These are phyloP conservation scores for Gastracanthus pulcherrimus DNA, from an alignment of 2,888 invertebrate species.

Conservation along the genomic window DNA sequence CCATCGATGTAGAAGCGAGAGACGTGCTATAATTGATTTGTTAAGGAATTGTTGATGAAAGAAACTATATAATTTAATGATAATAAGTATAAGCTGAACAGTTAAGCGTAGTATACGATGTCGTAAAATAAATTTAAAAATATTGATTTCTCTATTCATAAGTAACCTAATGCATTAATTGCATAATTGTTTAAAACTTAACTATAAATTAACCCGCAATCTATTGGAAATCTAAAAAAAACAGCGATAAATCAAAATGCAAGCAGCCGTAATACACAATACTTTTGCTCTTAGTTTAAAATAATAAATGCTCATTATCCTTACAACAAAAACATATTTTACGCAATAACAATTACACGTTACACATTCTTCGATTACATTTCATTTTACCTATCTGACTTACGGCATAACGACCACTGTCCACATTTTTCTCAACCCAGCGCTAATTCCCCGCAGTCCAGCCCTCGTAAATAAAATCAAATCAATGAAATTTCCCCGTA, in stretches of 20 bases:
- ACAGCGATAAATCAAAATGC: not conserved
- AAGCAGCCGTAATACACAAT: not conserved
- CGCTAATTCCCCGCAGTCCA: not conserved
- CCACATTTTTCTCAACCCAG: not conserved
- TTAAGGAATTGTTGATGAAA: not conserved
- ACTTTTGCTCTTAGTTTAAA: not conserved
- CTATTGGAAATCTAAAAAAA: too few relatives aligned
- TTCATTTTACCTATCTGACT: not conserved
- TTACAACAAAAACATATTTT: not conserved
- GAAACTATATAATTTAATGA: not conserved
- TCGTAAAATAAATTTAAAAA: not conserved
- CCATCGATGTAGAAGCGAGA: not conserved
- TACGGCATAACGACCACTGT: not conserved
- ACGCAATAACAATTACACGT: not conserved
- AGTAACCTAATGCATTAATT: too few relatives aligned
- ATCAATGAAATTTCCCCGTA: not conserved
- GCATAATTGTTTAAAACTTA: too few relatives aligned
- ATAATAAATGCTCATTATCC: not conserved
- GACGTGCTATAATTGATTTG: not conserved
- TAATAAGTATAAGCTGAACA: too few relatives aligned
- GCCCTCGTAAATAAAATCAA: not conserved
- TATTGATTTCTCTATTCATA: not conserved
- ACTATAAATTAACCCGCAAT: too few relatives aligned
- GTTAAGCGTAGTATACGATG: not conserved
- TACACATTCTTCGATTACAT: not conserved